Evolutionary conservation across 2,113 vertebrate species (phyloP), one percentile per base, ranked within the genome.

Genomic region (Plestiodon gilberti): DNA sequence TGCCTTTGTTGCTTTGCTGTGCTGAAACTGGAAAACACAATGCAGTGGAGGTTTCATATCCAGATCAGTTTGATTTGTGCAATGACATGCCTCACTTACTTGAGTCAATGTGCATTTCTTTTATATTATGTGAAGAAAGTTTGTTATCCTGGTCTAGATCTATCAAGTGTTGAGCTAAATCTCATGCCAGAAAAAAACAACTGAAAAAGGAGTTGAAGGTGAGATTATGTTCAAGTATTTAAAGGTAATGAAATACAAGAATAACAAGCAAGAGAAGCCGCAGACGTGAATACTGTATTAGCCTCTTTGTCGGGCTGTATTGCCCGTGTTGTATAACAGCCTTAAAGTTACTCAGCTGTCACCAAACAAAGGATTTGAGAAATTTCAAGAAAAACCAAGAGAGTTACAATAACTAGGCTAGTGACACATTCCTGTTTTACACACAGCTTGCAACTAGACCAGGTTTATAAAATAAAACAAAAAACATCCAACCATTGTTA

Each of bases 31-130:
- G 14, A 8, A 78, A 88, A 86, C 9, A 89, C 10, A 69, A 1
- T 80, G 62, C 17, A 2, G 14, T 1, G 0, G 40, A 52, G 17
- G 33, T 85, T 61, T 79, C 67, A 74, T 57, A 30, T 17, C 28
- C 38, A 23, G 48, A 30, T 6, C 40, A 0, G 0, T 23, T n/a
- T 70, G 11, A 78, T 64, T 67, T 40, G 55, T 84, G 5, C 11
- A 81, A 25, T 28, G 15, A 77, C 1, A 6, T 78, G 38, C 13
- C 25, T 40, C 33, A 73, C 18, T 74, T 38, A 48, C 33, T 52
- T 23, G 22, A 78, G 43, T 20, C 55, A 73, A 11, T 10, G 25
- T 76, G 43, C 83, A 3, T 23, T 0, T 0, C 61, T 62, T 81
- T 4, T 7, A 40, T 48, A 11, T 35, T 65, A 76, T 64, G 59